Evolutionary conservation across 2,113 vertebrate genomes (phyloP), one percentile per base, ranked within the genome.

Genomic region (Triplophysa tibetana): DNA sequence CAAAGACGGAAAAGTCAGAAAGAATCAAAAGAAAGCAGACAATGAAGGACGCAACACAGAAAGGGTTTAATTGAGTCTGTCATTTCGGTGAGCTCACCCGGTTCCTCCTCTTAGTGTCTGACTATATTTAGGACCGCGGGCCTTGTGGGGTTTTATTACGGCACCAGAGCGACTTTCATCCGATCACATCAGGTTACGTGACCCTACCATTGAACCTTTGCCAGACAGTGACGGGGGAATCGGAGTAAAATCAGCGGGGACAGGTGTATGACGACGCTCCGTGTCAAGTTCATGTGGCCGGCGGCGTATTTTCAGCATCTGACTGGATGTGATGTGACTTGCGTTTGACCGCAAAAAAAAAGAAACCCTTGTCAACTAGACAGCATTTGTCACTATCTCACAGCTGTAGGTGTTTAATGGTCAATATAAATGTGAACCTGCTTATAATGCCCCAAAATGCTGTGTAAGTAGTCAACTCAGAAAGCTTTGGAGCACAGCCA

Each of bases 91-190:
- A 48, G 23, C 79, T 80, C 70, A 66, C 68, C 50, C 38, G 12
- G 29, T 62, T 76, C 8, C 38, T 13, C 13, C 10, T 41, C 48
- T 75, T 75, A 58, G 66, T 81, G 72, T 19, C 11, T 4, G 19
- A 8, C 78, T 81, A 75, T 67, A 75, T 81, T 75, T 81, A 81
- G 62, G 13, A 17, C 19, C 14, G 1, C 2, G 65, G 26, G 78
- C 69, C 78, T 56, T 73, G 69, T 33, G 29, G 60, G 58, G 60
- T 73, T 38, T 16, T 65, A 29, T 16, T n/a, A 43, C 38, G 13
- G 56, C 54, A 38, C 13, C 6, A n/a, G n/a, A 12, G 33, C 50
- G 78, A 52, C 45, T 80, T 80, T 76, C 26, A 29, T 52, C n/a
- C 60, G 24, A 66, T 73, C 78, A 80, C 78, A 75, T 56, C 29